Conservation (phyloP, 2,888 invertebrate species). For the Yponomeuta sedellus region DNA sequence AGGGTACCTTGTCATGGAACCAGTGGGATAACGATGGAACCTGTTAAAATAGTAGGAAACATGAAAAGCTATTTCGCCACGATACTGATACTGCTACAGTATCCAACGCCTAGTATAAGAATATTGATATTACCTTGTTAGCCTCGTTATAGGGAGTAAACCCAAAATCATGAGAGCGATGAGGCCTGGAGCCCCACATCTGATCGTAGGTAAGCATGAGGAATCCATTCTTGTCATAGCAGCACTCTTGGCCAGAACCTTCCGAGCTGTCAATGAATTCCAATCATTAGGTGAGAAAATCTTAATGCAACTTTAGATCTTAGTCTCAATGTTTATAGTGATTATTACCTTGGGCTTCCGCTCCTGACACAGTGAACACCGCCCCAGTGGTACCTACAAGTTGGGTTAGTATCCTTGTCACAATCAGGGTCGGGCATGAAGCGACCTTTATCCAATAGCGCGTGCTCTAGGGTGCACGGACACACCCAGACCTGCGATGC, state of each 20-base stretch:
- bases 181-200: constrained; percentile 93
- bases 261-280: constrained; percentile 77
- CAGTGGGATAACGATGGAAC: constrained; percentile 95
- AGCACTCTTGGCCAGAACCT: constrained; percentile 97
- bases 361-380: constrained; percentile 95
- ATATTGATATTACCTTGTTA: constrained; percentile 80
- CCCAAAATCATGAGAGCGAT: constrained; percentile 92
- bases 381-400: constrained; percentile 91
- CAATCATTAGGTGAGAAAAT: background rate
- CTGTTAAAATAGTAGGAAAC: constrained; percentile 41
- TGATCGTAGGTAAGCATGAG: constrained; percentile 97
- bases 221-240: constrained; percentile 94
- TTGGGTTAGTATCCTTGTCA: constrained; percentile 93
- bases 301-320: background rate
- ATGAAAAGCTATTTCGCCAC: constrained; percentile 35
- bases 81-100: too few relatives aligned
- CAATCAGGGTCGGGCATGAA: constrained; percentile 94
- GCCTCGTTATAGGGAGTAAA: constrained; percentile 96
- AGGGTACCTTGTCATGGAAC: constrained; percentile 96
- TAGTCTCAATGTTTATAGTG: too few relatives aligned
- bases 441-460: constrained; percentile 92
- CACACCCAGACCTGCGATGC: constrained; percentile 90
- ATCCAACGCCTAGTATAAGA: too few relatives aligned
- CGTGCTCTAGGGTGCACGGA: constrained; percentile 94
- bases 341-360: constrained; percentile 88